Percentiles rank a stretch among this genome's conserved stretches.
Evolutionary conservation across 2,888 invertebrate genomes (phyloP).

Genomic region (Leucoptera coffeella): DNA sequence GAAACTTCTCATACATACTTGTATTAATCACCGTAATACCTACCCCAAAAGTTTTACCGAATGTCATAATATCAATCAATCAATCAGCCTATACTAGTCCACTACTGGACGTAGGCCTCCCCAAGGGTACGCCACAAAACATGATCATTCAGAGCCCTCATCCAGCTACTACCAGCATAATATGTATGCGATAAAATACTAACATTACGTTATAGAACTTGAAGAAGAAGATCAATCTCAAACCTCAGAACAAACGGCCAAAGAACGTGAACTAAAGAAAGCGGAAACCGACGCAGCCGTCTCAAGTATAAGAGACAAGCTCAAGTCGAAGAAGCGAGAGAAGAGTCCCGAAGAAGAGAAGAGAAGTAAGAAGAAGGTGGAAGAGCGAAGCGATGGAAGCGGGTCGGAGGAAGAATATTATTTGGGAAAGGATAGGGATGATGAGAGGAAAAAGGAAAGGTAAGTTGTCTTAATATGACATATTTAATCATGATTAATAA

Average conservation of each 20-base stretch:
- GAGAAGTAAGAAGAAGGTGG: constrained; percentile 10
- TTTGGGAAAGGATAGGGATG: constrained; percentile 57
- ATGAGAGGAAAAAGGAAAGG: constrained; percentile 55
- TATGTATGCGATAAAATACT: constrained; percentile 3
- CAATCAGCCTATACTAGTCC: too few relatives aligned
- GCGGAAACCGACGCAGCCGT: constrained; percentile 25
- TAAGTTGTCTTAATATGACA: too few relatives aligned
- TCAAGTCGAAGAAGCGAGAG: constrained; percentile 11
- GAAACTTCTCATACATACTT: too few relatives aligned
- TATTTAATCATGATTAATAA: too few relatives aligned
- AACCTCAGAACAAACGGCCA: constrained; percentile 11
- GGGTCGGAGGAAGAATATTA: constrained; percentile 52
- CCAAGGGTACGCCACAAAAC: too few relatives aligned
- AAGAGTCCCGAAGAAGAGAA: constrained; percentile 18
- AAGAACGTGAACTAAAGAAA: constrained; percentile 16
- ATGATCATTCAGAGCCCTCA: too few relatives aligned
- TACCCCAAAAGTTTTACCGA: too few relatives aligned
- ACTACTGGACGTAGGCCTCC: too few relatives aligned
- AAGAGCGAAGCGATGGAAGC: constrained; percentile 14
- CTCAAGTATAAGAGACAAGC: constrained; percentile 30
- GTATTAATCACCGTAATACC: too few relatives aligned
- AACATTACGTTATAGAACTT: constrained; percentile 22
- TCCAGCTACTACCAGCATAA: too few relatives aligned
- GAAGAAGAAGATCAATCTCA: constrained; percentile 23
- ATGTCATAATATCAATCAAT: too few relatives aligned